A percentile compares a stretch with the other conserved stretches of the same genome.
These are phyloP conservation scores for Drosophila borborema DNA, from an alignment of 2,888 invertebrate genomes.

Conservation along the genomic window DNA sequence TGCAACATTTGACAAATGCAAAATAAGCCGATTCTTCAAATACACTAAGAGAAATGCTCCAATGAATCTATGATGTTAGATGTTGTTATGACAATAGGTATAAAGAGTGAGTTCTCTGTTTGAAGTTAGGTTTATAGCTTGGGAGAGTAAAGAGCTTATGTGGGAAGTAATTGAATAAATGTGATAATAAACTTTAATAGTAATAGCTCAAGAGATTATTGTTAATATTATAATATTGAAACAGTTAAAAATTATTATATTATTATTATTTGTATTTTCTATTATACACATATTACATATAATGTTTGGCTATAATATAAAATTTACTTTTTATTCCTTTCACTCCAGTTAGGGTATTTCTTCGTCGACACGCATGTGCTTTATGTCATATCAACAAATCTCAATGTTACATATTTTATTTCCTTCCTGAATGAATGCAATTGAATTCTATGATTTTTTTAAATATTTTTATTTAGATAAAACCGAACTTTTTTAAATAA, in stretches of 20 bases:
- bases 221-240: too few species aligned
- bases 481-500: background rate
- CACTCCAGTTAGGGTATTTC: background rate
- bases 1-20: constrained; percentile 30
- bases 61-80: background rate
- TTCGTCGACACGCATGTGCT: background rate
- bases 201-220: too few species aligned
- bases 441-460: background rate
- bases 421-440: background rate
- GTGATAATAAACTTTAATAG: too few species aligned
- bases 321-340: background rate
- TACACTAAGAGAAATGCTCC: background rate
- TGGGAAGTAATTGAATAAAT: too few species aligned
- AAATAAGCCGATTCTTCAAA: constrained; percentile 8
- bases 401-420: constrained; percentile 4
- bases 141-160: too few species aligned
- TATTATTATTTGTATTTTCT: background rate
- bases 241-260: too few species aligned
- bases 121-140: too few species aligned
- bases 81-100: background rate
- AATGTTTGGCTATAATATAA: background rate
- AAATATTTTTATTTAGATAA: constrained; percentile 5
- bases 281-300: too few species aligned
- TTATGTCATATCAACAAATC: background rate
- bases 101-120: too few species aligned